Base-by-base conservation (phyloP, 2,797 vertebrate species). In the Podargus strigoides region DNA sequence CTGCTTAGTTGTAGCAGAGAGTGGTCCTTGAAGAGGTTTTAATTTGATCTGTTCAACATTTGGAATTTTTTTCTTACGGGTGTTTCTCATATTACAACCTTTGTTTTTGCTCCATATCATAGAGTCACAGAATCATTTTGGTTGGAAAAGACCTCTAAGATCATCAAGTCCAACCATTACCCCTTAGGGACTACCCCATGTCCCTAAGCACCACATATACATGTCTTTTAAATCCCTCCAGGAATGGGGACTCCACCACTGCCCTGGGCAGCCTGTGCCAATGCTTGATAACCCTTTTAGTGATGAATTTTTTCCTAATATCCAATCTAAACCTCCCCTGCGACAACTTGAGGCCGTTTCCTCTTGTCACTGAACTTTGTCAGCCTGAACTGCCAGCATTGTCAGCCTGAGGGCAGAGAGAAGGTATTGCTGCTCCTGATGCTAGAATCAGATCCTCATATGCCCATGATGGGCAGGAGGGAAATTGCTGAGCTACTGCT, bases 361-460 rank as follows among this genome's bases (percentile, higher is more conserved):
- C n/a, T n/a, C n/a, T n/a, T n/a, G n/a, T n/a, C n/a, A 22, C 10
- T 37, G 66, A 67, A 52, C 10, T 67, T 62, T 27, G 20, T 34
- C 32, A 49, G 7, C 58, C 37, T 16, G 26, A 72, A 19, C 23
- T 52, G 7, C 37, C 15, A 34, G 16, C 7, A 53, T 85, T 89
- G 15, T 36, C 62, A 78, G 10, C 15, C 23, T 2, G 4, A 91
- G 14, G 18, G 12, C 41, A 75, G 46, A 68, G 30, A 46, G 58
- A 34, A 89, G 42, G 18, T 46, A 87, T 76, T 89, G 5, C 28
- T 75, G 18, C 11, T 60, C 41, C 46, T 53, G 18, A 7, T 66
- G 52, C 23, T 73, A 10, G 26, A 56, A 81, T 6, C 26, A 59
- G 26, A 28, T 26, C 32, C 14, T 67, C 0, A 0, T 37, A 6